Base-by-base conservation (phyloP, 1,140 invertebrate genomes). In the Cotesia glomerata region DNA sequence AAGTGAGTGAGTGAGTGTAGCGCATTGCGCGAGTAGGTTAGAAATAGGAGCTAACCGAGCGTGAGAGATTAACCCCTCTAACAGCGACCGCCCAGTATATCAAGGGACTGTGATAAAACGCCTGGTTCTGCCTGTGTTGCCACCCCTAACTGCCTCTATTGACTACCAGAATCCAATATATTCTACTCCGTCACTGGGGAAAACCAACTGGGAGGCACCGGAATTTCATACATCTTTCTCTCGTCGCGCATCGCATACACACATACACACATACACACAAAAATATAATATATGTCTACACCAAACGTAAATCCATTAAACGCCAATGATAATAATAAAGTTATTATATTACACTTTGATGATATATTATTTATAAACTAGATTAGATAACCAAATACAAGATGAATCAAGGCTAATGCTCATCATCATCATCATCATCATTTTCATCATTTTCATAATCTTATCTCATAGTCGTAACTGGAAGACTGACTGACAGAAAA, bases 31-130 rank as follows among this genome's bases (percentile, higher is more conserved):
- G 81, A 84, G 5, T 45, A 45, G 82, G 83, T 85, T 86, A 85
- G 83, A 79, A 86, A 86, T 86, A 84, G 82, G 82, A 86, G 82
- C 78, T 85, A 87, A 86, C 86, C 84, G 84, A 87, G 82, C 84
- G 85, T 86, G 80, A 87, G 86, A 87, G 86, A 87, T 87, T 87
- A 87, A 86, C 83, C 84, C 85, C 83, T 85, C 83, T 84, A 86
- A 85, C 82, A 82, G 80, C 78, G 80, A 78, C 81, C 83, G 84
- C 82, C 82, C 85, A 85, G 84, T 87, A 87, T 87, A 87, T 87
- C 86, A 87, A 85, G 81, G 77, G 80, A 75, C 71, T 78, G 80
- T 86, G 85, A 86, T 86, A 86, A 87, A 86, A 86, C 81, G 85
- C 78, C 84, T 81, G 78, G 81, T 81, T 82, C 83, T 80, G 81